Conservation (phyloP, 2,797 vertebrate genomes). For the Limnodromus scolopaceus region DNA sequence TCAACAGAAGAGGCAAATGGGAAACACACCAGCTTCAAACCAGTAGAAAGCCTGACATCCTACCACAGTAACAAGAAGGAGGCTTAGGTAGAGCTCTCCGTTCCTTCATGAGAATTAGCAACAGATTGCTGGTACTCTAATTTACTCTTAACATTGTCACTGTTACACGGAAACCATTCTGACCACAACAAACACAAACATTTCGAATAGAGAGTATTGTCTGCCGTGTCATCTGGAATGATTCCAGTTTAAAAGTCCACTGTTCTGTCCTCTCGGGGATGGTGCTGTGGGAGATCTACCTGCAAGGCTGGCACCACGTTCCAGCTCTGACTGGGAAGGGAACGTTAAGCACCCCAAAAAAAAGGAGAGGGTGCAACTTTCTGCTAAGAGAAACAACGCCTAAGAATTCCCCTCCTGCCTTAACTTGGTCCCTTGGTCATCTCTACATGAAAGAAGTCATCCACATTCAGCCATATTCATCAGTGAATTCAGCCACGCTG, state of each 20-base stretch:
- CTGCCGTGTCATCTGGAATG: not conserved
- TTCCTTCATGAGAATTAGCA: not conserved
- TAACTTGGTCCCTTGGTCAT: not conserved
- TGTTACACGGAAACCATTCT: not conserved
- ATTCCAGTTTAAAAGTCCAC: not conserved
- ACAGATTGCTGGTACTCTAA: not conserved
- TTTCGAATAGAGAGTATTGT: not conserved
- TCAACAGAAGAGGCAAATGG: not conserved
- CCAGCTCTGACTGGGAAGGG: not conserved
- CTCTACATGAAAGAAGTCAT: not conserved
- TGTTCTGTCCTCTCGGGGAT: not conserved
- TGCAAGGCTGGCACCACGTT: not conserved
- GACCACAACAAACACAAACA: not conserved
- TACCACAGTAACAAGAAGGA: not conserved
- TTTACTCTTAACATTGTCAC: not conserved
- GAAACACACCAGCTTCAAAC: not conserved
- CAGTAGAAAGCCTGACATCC: not conserved
- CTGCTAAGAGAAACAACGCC: not conserved
- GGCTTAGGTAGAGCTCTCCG: not conserved
- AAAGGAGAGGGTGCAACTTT: not conserved
- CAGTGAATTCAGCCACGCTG: not conserved
- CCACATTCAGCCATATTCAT: not conserved
- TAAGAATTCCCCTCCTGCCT: not conserved
- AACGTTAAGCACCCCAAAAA: not conserved
- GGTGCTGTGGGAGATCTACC: rapidly evolving